A percentile compares a stretch with the other conserved stretches of the same genome.
These are phyloP conservation scores for Parascotia fuliginaria DNA, from an alignment of 2,888 invertebrate genomes.

Conservation along the genomic window DNA sequence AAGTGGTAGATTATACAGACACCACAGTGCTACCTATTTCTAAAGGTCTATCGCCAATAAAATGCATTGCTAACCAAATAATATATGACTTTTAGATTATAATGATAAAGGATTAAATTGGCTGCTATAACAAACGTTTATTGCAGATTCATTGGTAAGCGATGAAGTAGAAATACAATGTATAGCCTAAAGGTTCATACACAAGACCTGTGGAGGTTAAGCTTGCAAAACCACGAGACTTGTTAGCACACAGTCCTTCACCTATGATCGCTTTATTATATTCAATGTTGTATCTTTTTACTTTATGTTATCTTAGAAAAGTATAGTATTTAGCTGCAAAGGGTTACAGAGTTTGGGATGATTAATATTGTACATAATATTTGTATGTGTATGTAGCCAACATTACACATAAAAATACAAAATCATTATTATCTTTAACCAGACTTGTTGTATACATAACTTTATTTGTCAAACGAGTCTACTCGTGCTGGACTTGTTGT, in stretches of 20 bases:
- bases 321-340: no score
- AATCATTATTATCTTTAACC: no score
- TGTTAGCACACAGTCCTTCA: conserved; percentile 16
- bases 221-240: conserved; percentile 8
- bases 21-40: no score
- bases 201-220: conserved; percentile 4
- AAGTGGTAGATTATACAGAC: no score
- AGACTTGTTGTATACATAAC: no score
- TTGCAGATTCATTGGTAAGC: background rate
- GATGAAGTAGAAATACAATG: background rate
- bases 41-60: no score
- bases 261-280: conserved; percentile 8
- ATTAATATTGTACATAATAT: no score
- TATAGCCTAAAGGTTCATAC: conserved; percentile 8
- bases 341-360: no score
- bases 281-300: background rate
- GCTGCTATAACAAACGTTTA: background rate
- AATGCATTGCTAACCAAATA: background rate
- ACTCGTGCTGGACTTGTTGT: no score
- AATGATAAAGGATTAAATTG: background rate
- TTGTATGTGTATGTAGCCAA: no score
- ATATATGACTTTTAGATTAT: background rate
- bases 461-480: no score
- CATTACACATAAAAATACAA: no score
- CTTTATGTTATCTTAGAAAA: background rate